These are phyloP conservation scores for Drosophila tanythrix DNA, from an alignment of 2,888 invertebrate species.

Conservation along the genomic window DNA sequence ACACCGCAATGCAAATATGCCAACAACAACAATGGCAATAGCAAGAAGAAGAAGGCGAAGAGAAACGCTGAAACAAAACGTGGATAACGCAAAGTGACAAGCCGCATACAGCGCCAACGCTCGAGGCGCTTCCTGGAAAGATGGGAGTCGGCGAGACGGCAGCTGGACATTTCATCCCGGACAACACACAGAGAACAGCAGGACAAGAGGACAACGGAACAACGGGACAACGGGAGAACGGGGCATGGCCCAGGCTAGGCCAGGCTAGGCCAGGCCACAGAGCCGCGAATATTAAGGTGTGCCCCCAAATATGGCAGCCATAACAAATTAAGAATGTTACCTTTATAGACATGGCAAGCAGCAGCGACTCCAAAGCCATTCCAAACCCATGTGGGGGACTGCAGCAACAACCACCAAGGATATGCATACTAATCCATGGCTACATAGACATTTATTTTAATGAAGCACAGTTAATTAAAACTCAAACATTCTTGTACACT, in stretches of 20 bases:
- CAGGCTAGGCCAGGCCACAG: slow-evolving; percentile 21
- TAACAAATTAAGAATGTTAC: slow-evolving; percentile 80
- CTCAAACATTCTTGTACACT: neutral
- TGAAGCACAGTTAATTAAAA: slow-evolving; percentile 46
- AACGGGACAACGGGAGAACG: neutral
- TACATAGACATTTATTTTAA: slow-evolving; percentile 34
- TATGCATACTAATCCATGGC: slow-evolving; percentile 8
- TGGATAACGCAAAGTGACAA: slow-evolving; percentile 70
- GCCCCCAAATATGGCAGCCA: slow-evolving; percentile 69
- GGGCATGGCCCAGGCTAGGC: neutral
- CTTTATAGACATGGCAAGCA: slow-evolving; percentile 51
- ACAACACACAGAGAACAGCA: slow-evolving; percentile 34
- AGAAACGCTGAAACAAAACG: slow-evolving; percentile 57
- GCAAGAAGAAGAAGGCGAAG: slow-evolving; percentile 13
- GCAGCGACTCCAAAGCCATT: slow-evolving; percentile 5
- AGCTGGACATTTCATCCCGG: slow-evolving; percentile 53
- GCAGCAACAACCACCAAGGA: slow-evolving; percentile 5
- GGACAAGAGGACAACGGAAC: slow-evolving; percentile 5
- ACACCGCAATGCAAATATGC: slow-evolving; percentile 79
- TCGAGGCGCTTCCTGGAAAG: slow-evolving; percentile 59
- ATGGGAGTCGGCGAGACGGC: slow-evolving; percentile 31
- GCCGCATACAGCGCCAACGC: slow-evolving; percentile 68
- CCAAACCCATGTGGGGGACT: slow-evolving; percentile 1
- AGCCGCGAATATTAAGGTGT: slow-evolving; percentile 60
- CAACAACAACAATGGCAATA: slow-evolving; percentile 44